These are phyloP conservation scores for Cremastinae sp. DNA, from an alignment of 2,888 invertebrate genomes.

Conservation along the genomic window DNA sequence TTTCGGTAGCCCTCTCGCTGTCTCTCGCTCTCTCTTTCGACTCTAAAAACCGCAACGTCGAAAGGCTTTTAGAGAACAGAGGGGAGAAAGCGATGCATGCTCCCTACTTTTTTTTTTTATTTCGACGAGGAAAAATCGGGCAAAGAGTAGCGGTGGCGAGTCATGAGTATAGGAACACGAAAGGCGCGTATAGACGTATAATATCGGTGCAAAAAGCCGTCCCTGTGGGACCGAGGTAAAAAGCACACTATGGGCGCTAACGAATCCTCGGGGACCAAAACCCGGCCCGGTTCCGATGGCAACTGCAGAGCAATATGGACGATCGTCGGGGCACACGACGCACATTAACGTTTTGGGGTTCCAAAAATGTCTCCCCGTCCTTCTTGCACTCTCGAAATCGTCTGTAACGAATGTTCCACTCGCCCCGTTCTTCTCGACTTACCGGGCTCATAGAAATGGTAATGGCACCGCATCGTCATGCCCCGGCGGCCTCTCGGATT, in stretches of 20 bases:
- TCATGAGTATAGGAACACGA: conserved; percentile 72
- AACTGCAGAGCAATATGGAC: conserved; percentile 19
- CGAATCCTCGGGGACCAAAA: conserved; percentile 73
- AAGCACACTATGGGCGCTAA: conserved; percentile 73
- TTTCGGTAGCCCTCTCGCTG: conserved; percentile 22
- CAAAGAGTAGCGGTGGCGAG: conserved; percentile 65
- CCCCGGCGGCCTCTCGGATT: conserved; percentile 72
- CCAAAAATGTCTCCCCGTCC: not conserved
- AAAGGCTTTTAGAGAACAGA: conserved; percentile 72
- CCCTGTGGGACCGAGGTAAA: conserved; percentile 71
- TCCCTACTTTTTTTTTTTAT: conserved; percentile 64
- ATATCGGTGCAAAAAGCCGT: conserved; percentile 32
- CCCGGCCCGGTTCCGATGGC: conserved; percentile 20
- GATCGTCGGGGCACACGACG: conserved; percentile 41
- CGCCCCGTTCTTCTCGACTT: conserved; percentile 38
- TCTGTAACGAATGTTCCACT: conserved; percentile 27
- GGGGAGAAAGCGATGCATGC: conserved; percentile 47
- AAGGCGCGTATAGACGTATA: not conserved
- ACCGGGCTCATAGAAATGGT: conserved; percentile 71
- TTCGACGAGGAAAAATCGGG: conserved; percentile 53
- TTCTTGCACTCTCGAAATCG: conserved; percentile 44
- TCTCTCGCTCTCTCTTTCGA: conserved; percentile 60
- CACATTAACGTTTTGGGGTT: conserved; percentile 32
- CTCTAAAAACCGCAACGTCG: conserved; percentile 71
- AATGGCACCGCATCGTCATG: conserved; percentile 66